Percentiles rank a stretch among this genome's conserved stretches.
Evolutionary conservation across 2,113 vertebrate species (phyloP).

Genomic region (Mellivora capensis): DNA sequence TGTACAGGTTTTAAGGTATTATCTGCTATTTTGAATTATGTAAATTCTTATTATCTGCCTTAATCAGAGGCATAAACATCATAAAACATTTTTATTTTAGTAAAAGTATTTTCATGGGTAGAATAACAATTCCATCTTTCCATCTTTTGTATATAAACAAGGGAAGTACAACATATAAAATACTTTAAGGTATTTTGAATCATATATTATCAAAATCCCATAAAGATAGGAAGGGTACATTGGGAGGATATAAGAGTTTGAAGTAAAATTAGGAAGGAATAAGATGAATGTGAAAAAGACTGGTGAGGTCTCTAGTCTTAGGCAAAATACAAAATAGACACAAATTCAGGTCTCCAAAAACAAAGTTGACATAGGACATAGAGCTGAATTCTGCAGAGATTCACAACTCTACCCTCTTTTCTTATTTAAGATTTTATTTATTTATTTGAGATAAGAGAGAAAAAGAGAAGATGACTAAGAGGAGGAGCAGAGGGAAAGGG

Average conservation of each 20-base stretch:
- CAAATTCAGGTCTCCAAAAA: neutral
- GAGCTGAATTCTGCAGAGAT: neutral
- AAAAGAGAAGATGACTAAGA: no score
- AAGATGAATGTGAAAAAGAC: neutral
- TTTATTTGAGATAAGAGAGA: no score
- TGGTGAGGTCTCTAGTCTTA: neutral
- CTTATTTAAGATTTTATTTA: neutral
- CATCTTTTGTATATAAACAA: neutral
- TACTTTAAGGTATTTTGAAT: neutral
- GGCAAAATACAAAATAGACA: neutral
- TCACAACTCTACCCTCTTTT: neutral
- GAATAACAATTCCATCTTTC: neutral
- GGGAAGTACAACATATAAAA: neutral
- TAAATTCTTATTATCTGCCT: neutral
- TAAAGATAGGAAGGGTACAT: neutral
- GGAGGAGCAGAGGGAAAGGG: no score
- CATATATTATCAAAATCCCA: neutral
- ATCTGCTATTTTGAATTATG: neutral
- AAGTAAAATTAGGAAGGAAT: neutral
- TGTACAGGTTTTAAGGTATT: neutral
- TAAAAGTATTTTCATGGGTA: neutral
- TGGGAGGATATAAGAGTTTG: neutral
- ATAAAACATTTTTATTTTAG: neutral
- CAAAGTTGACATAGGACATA: neutral
- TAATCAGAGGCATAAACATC: neutral